A percentile compares a stretch with the other conserved stretches of the same genome.
These are phyloP conservation scores for Vultur gryphus DNA, from an alignment of 2,797 vertebrate species.

Conservation along the genomic window DNA sequence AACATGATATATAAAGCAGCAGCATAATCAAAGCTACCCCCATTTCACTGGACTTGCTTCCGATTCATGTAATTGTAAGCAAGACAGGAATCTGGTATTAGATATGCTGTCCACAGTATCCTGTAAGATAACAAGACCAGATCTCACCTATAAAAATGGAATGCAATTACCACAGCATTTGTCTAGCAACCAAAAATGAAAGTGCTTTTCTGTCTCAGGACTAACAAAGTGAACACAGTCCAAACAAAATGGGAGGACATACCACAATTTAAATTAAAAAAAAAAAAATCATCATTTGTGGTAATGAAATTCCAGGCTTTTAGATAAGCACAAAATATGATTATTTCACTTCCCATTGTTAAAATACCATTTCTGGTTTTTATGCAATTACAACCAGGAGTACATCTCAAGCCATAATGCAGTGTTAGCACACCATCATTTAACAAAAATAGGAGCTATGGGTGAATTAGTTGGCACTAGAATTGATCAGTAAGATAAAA, in stretches of 20 bases:
- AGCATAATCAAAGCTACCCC: background rate
- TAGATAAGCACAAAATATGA: background rate
- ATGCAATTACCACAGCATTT: background rate
- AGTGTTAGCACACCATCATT: background rate
- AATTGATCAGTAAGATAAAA: background rate
- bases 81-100: background rate
- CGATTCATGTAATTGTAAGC: background rate
- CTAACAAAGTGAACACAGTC: background rate
- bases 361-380: fast-evolving
- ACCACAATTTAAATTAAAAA: background rate
- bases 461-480: background rate
- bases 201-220: background rate
- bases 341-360: background rate
- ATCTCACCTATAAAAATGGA: background rate
- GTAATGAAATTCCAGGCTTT: background rate
- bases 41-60: background rate
- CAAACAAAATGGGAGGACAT: background rate
- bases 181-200: background rate
- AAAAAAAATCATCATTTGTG: no score
- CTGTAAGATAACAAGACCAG: background rate
- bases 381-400: background rate
- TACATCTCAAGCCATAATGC: background rate
- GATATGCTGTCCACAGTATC: background rate
- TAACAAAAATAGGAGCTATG: fast-evolving
- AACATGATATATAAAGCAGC: background rate